Conservation (phyloP, 2,113 vertebrate genomes). For the Odobenus rosmarus region DNA sequence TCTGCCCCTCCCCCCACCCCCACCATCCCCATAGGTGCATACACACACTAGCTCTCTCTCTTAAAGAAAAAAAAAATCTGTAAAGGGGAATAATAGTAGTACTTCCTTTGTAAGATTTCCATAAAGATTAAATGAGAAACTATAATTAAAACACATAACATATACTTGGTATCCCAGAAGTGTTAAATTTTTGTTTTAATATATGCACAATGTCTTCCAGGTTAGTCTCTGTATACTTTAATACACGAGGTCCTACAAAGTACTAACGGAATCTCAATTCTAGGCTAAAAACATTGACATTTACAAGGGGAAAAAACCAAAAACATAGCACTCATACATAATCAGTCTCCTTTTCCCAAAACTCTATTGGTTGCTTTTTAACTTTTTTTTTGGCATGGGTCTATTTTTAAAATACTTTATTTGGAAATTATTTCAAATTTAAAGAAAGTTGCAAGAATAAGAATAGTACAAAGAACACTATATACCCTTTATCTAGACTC, state of each 20-base stretch:
- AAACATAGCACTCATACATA: background rate
- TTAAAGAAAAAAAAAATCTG: background rate
- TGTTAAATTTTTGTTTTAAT: background rate
- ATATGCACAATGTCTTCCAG: background rate
- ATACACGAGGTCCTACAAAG: background rate
- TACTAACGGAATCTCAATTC: background rate
- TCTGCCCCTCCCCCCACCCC: too few species aligned
- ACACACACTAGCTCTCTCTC: too few species aligned
- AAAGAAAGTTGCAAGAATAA: constrained; percentile 31
- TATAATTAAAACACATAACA: background rate
- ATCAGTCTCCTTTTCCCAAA: background rate
- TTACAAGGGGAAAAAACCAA: background rate
- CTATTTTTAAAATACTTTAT: constrained; percentile 22
- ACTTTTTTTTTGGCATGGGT: background rate
- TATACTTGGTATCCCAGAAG: background rate
- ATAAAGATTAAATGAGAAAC: background rate
- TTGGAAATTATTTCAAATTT: constrained; percentile 25
- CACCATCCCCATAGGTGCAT: too few species aligned
- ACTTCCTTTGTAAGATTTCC: background rate
- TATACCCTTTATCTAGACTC: background rate
- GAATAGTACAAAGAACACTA: background rate
- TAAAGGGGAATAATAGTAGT: background rate
- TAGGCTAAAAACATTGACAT: background rate
- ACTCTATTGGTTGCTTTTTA: background rate
- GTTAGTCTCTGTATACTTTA: background rate